These are phyloP conservation scores for Sinocyclocheilus anophthalmus DNA, from an alignment of 2,113 vertebrate genomes.

Conservation along the genomic window DNA sequence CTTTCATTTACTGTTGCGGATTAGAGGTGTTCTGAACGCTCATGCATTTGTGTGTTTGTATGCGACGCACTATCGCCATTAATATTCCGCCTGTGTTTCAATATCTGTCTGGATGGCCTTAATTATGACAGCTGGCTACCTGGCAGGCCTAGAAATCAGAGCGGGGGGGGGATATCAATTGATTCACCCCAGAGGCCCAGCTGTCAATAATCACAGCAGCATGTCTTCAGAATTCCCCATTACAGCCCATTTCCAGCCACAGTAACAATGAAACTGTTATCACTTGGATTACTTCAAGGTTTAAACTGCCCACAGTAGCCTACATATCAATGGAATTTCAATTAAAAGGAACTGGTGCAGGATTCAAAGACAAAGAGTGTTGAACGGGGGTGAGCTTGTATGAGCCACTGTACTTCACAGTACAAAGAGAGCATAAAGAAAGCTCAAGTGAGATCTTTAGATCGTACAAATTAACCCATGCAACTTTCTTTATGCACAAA, in stretches of 20 bases:
- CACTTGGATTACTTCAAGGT: slow-evolving; percentile 51
- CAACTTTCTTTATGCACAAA: background rate
- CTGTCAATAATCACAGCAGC: slow-evolving; percentile 59
- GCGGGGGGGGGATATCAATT: slow-evolving; percentile 53
- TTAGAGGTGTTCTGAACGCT: background rate
- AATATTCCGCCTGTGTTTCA: slow-evolving; percentile 5
- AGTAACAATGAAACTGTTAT: slow-evolving; percentile 50
- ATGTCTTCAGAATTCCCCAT: slow-evolving; percentile 62
- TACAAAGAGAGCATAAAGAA: background rate
- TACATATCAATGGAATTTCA: slow-evolving; percentile 40
- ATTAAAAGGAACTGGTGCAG: slow-evolving; percentile 13
- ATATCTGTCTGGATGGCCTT: slow-evolving; percentile 43
- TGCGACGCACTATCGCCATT: background rate
- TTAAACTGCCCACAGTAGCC: slow-evolving; percentile 31
- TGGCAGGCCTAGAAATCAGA: slow-evolving; percentile 53
- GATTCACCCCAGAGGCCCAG: slow-evolving; percentile 56
- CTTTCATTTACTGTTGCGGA: slow-evolving; percentile 28
- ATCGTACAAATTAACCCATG: background rate
- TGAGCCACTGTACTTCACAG: background rate
- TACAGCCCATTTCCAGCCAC: slow-evolving; percentile 55
- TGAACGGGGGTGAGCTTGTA: background rate
- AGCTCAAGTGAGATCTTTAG: background rate
- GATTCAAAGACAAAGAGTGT: slow-evolving; percentile 4
- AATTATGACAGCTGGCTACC: slow-evolving; percentile 52
- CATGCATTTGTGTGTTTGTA: background rate